A percentile compares a stretch with the other conserved stretches of the same genome.
phyloP scores from a whole-genome alignment of 35 echinoderm and acorn worm species.

The Heliocidaris erythrogramma region DNA sequence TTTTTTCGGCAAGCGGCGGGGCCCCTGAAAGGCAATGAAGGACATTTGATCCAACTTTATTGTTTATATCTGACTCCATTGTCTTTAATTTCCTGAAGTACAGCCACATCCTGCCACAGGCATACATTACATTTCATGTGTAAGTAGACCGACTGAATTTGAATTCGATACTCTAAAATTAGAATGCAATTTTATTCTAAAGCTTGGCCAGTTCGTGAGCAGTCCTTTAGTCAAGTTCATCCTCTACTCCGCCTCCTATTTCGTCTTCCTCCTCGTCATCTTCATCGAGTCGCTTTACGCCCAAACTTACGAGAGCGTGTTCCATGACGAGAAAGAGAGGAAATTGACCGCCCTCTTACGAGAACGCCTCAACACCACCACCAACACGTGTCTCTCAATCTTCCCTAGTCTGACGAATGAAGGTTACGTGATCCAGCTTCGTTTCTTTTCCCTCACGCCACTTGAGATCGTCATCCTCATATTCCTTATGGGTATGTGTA shows the following conservation, averaged over 20 bases:
- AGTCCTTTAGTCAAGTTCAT: slow-evolving; percentile 88
- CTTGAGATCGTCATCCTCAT: slow-evolving; percentile 79
- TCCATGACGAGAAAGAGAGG: neutral
- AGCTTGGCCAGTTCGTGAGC: slow-evolving; percentile 28
- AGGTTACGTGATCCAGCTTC: neutral
- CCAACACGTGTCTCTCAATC: neutral
- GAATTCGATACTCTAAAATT: neutral
- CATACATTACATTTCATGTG: neutral
- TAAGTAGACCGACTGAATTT: neutral
- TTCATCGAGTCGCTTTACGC: slow-evolving; percentile 80
- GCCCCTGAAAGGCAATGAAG: no score
- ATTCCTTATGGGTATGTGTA: slow-evolving; percentile 75
- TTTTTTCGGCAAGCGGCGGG: no score
- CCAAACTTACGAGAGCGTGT: neutral
- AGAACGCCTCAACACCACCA: neutral
- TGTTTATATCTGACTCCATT: no score
- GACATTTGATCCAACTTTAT: no score
- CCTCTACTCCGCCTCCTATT: slow-evolving; percentile 73
- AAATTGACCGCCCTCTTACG: neutral
- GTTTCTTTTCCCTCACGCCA: slow-evolving; percentile 45
- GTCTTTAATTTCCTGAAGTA: no score
- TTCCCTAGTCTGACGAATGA: neutral
- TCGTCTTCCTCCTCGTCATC: slow-evolving; percentile 77
- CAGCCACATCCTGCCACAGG: no score
- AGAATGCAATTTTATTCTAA: neutral